These are phyloP conservation scores for Jaculus jaculus DNA, from an alignment of 2,113 vertebrate genomes.

Conservation along the genomic window DNA sequence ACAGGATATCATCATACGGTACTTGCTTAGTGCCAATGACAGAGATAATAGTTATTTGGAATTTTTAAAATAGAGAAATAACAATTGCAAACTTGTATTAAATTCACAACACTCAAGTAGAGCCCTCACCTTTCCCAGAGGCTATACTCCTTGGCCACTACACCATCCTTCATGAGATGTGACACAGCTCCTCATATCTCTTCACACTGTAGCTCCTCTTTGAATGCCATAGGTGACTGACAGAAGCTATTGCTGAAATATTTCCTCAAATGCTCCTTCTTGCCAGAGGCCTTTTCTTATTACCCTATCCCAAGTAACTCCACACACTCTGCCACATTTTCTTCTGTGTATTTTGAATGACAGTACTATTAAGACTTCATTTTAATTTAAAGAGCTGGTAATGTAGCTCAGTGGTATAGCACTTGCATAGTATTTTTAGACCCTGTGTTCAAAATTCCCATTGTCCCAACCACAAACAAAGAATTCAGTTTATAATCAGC, in stretches of 20 bases:
- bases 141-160: neutral
- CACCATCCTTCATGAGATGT: fast-evolving
- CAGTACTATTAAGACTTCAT: neutral
- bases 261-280: too few relatives aligned
- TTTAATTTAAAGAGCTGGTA: neutral
- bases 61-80: neutral
- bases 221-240: neutral
- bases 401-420: fast-evolving
- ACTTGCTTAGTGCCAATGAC: neutral
- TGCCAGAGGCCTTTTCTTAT: neutral
- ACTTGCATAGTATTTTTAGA: neutral
- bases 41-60: neutral
- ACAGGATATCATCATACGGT: neutral
- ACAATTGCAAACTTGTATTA: neutral
- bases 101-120: neutral
- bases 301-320: neutral
- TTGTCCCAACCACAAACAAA: neutral
- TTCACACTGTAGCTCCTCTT: neutral
- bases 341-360: neutral
- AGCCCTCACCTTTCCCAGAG: too few relatives aligned
- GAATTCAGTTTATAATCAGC: neutral
- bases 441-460: neutral
- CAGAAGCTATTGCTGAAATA: neutral
- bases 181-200: too few relatives aligned
- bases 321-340: neutral